phyloP scores from a whole-genome alignment of 2,888 invertebrate species.

The Arctia plantaginis region DNA sequence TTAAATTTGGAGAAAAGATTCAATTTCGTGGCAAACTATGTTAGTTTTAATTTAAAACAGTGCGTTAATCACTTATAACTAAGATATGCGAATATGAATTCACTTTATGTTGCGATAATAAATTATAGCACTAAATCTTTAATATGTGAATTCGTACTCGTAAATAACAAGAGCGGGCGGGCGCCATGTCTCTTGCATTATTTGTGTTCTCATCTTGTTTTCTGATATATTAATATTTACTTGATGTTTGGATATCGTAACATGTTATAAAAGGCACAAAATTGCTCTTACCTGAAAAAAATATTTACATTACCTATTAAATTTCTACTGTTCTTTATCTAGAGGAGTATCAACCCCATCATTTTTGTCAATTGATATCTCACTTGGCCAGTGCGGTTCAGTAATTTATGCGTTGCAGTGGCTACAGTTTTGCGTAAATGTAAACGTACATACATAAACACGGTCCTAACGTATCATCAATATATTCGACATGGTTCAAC shows the following conservation, averaged over 20 bases:
- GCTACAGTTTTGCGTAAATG: too few species aligned
- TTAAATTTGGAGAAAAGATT: not conserved
- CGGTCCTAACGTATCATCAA: too few species aligned
- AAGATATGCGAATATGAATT: constrained; percentile 23
- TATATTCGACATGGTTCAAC: too few species aligned
- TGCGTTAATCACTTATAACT: not conserved
- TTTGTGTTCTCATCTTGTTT: constrained; percentile 28
- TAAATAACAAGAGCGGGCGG: constrained; percentile 36
- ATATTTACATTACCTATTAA: too few species aligned
- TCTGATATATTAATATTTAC: constrained; percentile 24
- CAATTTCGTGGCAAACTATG: not conserved
- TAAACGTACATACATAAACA: too few species aligned
- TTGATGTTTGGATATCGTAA: not conserved
- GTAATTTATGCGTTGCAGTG: too few species aligned
- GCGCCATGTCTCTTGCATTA: constrained; percentile 36
- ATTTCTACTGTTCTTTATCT: not conserved
- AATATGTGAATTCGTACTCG: constrained; percentile 32
- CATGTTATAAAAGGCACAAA: not conserved
- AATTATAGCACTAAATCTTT: constrained; percentile 42
- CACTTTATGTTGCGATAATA: constrained; percentile 30
- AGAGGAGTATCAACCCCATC: not conserved
- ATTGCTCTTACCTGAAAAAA: not conserved
- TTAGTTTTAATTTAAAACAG: not conserved
- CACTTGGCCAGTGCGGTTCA: too few species aligned
- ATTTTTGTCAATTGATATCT: too few species aligned